These are phyloP conservation scores for Varanus komodoensis DNA, from an alignment of 2,113 vertebrate species.

Conservation along the genomic window DNA sequence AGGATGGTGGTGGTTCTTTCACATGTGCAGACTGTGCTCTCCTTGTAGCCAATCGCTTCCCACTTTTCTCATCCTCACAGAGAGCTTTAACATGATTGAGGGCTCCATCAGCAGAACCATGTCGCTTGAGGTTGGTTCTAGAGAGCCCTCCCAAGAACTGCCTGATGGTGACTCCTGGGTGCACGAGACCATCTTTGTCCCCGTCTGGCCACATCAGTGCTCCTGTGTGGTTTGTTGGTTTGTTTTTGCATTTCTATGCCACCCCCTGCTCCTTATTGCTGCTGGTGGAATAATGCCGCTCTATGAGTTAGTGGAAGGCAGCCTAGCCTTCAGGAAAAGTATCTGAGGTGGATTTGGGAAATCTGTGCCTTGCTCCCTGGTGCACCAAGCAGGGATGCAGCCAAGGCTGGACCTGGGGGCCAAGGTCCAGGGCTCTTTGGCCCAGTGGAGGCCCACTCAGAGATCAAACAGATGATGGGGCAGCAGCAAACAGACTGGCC, in stretches of 20 bases:
- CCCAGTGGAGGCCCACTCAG: too few species aligned
- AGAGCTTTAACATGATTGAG: not conserved
- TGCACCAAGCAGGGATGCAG: not conserved
- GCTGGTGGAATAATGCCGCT: too few species aligned
- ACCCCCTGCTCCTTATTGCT: too few species aligned
- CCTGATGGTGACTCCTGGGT: too few species aligned
- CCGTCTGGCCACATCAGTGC: not conserved
- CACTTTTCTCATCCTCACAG: not conserved
- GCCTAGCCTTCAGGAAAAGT: not conserved
- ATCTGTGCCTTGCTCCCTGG: not conserved
- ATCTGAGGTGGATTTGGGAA: not conserved
- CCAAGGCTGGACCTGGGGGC: too few species aligned
- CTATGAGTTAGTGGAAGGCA: not conserved
- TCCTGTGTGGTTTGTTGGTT: not conserved
- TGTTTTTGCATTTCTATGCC: too few species aligned
- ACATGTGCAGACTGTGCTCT: not conserved
- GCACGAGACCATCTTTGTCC: not conserved
- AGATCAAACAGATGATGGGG: too few species aligned
- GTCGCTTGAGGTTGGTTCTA: not conserved
- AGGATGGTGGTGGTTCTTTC: not conserved
- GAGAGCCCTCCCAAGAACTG: not conserved
- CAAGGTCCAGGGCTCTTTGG: too few species aligned
- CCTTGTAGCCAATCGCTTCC: not conserved
- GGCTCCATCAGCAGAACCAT: not conserved
- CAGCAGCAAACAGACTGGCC: too few species aligned